phyloP scores from a whole-genome alignment of 2,797 vertebrate genomes.

The Champsocephalus gunnari region DNA sequence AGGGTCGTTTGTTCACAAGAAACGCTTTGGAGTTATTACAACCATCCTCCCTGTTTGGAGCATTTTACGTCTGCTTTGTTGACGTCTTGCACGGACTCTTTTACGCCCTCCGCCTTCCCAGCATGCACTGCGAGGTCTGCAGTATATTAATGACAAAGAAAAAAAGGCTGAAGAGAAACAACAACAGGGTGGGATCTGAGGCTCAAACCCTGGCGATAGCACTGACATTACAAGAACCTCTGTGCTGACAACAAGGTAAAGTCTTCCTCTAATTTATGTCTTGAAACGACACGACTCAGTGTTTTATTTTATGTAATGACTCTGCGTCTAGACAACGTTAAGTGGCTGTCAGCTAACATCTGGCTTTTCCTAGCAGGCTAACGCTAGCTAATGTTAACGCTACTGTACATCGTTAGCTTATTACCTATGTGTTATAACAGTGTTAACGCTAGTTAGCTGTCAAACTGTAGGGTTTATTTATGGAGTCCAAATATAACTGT shows the following conservation, averaged over 20 bases:
- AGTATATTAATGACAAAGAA: slow-evolving; percentile 82
- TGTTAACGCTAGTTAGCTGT: neutral
- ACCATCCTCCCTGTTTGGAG: slow-evolving; percentile 24
- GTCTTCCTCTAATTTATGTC: too few species aligned
- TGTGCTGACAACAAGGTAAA: slow-evolving; percentile 64
- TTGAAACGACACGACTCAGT: neutral
- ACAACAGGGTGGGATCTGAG: slow-evolving; percentile 78
- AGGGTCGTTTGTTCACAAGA: neutral
- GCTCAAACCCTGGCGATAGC: slow-evolving; percentile 8
- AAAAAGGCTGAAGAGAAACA: slow-evolving; percentile 63
- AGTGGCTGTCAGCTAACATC: slow-evolving; percentile 38
- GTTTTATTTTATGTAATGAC: slow-evolving; percentile 15
- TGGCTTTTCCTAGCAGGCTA: slow-evolving; percentile 55
- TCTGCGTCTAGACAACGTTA: slow-evolving; percentile 7
- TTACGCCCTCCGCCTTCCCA: slow-evolving; percentile 72
- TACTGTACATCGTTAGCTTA: slow-evolving; percentile 22
- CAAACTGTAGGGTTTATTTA: fast-evolving
- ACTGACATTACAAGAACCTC: neutral
- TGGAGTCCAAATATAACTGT: fast-evolving
- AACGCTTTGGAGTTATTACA: slow-evolving; percentile 8
- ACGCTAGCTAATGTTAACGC: slow-evolving; percentile 41
- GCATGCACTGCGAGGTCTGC: slow-evolving; percentile 81
- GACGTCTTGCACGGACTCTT: slow-evolving; percentile 68
- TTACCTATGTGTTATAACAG: neutral
- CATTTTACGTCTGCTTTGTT: slow-evolving; percentile 47